Evolutionary conservation across 2,113 vertebrate genomes (phyloP).

Genomic region (Scartelaos histophorus): DNA sequence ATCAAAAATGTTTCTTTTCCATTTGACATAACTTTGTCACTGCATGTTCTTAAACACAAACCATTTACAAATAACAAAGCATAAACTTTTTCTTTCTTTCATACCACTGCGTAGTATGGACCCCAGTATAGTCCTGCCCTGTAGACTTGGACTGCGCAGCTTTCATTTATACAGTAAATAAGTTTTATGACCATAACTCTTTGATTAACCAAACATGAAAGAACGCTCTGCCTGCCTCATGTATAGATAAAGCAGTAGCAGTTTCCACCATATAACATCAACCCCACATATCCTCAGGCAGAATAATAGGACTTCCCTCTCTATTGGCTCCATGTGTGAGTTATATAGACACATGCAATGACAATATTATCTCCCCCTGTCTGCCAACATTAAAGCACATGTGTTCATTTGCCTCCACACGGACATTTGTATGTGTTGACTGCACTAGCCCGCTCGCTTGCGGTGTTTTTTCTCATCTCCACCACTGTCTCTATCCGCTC

Average conservation of each 20-base stretch:
- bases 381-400: constrained; percentile 4
- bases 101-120: background rate
- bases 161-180: background rate
- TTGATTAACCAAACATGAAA: constrained; percentile 12
- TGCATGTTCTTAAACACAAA: background rate
- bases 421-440: constrained; percentile 35
- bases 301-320: background rate
- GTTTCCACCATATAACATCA: background rate
- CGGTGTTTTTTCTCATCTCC: constrained; percentile 64
- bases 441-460: constrained; percentile 28
- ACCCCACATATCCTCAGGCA: background rate
- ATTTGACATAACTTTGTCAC: background rate
- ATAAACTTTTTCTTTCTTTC: background rate
- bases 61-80: background rate
- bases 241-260: too few relatives aligned
- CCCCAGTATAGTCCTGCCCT: background rate
- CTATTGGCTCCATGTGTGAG: constrained; percentile 5
- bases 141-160: background rate
- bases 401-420: constrained; percentile 20
- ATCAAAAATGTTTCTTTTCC: too few relatives aligned
- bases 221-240: background rate
- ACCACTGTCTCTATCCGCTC: constrained; percentile 57
- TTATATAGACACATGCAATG: background rate
- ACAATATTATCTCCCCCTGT: background rate
- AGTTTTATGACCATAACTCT: background rate